These are phyloP conservation scores for Oceanodroma tethys DNA, from an alignment of 2,113 vertebrate species.

Conservation along the genomic window DNA sequence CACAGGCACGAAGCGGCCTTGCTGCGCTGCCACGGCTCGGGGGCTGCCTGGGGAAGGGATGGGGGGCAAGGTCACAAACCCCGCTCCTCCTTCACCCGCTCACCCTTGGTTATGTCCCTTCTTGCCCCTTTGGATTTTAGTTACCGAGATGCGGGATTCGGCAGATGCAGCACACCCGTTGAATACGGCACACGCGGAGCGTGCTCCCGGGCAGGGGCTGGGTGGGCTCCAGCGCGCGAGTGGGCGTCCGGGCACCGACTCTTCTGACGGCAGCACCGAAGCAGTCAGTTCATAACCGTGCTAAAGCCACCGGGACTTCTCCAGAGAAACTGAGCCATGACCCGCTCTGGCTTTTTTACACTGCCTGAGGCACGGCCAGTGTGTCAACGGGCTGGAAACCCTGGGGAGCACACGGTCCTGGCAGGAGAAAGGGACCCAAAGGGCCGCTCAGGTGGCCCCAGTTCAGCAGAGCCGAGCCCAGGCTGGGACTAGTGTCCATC, in stretches of 20 bases:
- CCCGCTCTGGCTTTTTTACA: not conserved
- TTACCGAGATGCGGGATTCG: not conserved
- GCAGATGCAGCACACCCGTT: not conserved
- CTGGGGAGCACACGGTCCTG: fast-evolving
- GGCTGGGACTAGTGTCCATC: not conserved
- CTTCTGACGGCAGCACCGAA: fast-evolving
- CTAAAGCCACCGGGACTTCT: not conserved
- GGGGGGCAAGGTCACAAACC: not conserved
- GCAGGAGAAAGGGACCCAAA: not conserved
- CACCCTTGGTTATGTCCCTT: not conserved
- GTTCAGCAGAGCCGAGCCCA: not conserved
- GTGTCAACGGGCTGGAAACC: not conserved
- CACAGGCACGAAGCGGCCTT: not conserved
- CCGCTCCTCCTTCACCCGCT: not conserved
- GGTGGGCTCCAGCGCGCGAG: fast-evolving
- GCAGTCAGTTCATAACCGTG: fast-evolving
- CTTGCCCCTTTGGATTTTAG: not conserved
- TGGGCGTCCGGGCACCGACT: fast-evolving
- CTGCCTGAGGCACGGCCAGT: not conserved
- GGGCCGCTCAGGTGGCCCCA: not conserved
- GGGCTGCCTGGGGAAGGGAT: too few relatives aligned
- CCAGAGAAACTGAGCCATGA: not conserved
- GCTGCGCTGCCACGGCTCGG: not conserved
- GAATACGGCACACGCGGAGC: fast-evolving
- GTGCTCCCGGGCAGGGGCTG: not conserved